Percentiles rank a stretch among this genome's conserved stretches.
Conservation (phyloP, 2,888 invertebrate genomes). For the Folsomia candida region DNA sequence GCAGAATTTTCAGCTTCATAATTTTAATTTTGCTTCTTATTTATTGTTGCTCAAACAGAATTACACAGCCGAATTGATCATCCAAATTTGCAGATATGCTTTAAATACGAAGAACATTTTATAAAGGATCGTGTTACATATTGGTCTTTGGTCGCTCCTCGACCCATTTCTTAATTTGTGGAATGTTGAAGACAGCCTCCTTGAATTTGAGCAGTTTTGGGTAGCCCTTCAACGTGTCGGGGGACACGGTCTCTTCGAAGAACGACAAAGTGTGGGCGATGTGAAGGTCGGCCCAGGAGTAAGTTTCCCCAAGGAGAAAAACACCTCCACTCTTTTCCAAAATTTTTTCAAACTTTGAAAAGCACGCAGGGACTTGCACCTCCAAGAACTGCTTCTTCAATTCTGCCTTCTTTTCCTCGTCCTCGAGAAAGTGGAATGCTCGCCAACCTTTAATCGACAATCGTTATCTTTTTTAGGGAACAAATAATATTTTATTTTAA, state of each 20-base stretch:
- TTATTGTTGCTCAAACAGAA: too few species aligned
- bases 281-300: constrained; percentile 38
- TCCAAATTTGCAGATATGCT: too few species aligned
- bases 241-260: constrained; percentile 9
- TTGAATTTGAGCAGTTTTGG: constrained; percentile 23
- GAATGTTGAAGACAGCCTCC: constrained; percentile 25
- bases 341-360: constrained; percentile 26
- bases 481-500: neutral
- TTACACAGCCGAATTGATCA: too few species aligned
- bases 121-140: too few species aligned
- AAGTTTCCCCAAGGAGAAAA: constrained; percentile 31
- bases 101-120: too few species aligned
- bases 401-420: constrained; percentile 21
- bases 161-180: constrained; percentile 27
- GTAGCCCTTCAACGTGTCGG: constrained; percentile 11
- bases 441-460: constrained; percentile 22
- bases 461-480: neutral
- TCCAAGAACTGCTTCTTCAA: constrained; percentile 17
- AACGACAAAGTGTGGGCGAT: constrained; percentile 27
- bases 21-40: too few species aligned
- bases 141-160: neutral
- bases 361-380: constrained; percentile 17
- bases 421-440: constrained; percentile 16
- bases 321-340: constrained; percentile 24
- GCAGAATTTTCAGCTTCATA: too few species aligned